Evolutionary conservation across 2,113 vertebrate species (phyloP).

Genomic region (Peucedramus taeniatus): DNA sequence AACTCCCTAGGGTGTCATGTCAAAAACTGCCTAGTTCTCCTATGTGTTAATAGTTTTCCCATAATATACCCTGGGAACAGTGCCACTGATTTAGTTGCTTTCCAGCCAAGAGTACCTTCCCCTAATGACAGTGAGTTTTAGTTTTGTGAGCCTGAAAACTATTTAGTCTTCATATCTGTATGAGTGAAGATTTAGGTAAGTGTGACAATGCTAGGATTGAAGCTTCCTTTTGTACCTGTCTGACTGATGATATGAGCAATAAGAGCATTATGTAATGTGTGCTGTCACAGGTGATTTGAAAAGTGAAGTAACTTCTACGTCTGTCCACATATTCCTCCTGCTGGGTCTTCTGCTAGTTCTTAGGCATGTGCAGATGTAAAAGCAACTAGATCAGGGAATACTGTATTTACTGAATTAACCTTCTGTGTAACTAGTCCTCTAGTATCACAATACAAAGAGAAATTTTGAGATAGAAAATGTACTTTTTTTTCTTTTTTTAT

Average conservation of each 20-base stretch:
- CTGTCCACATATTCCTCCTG: background rate
- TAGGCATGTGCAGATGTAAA: fast-evolving
- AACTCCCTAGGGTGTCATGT: background rate
- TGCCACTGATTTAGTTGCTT: background rate
- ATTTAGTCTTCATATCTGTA: background rate
- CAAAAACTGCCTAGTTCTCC: background rate
- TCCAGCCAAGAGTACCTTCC: background rate
- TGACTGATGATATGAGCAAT: background rate
- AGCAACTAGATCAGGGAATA: background rate
- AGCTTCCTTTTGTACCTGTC: background rate
- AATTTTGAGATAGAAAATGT: background rate
- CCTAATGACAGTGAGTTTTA: background rate
- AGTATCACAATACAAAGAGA: background rate
- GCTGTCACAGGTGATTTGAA: background rate
- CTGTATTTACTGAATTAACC: background rate
- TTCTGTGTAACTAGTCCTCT: background rate
- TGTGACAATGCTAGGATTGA: background rate
- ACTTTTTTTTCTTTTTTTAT: background rate
- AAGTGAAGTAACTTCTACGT: background rate
- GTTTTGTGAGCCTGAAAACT: background rate
- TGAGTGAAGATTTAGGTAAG: background rate
- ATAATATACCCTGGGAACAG: background rate
- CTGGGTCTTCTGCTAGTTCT: background rate
- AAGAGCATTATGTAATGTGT: background rate
- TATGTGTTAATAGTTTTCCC: background rate